Percentiles rank a stretch among this genome's conserved stretches.
Evolutionary conservation across 2,888 invertebrate genomes (phyloP).

Genomic region (Leptothorax acervorum): DNA sequence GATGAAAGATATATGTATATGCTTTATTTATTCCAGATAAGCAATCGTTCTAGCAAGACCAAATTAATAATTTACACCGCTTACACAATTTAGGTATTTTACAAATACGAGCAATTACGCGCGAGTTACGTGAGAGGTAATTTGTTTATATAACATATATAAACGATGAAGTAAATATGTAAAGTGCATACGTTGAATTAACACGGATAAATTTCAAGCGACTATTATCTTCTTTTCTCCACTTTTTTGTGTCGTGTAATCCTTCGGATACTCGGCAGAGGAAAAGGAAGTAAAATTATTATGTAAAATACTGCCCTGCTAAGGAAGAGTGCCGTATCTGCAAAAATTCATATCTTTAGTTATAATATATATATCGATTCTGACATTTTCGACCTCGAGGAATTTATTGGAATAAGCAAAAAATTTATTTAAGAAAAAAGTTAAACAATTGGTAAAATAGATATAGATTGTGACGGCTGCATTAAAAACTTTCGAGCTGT

Average conservation of each 20-base stretch:
- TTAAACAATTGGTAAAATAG: no score
- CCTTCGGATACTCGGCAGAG: no score
- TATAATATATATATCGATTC: no score
- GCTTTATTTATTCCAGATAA: slow-evolving; percentile 4
- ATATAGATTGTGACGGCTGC: no score
- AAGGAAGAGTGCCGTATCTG: no score
- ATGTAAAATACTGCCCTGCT: no score
- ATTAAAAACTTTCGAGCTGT: no score
- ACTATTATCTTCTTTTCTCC: not conserved
- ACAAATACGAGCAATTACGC: not conserved
- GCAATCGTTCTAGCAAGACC: not conserved
- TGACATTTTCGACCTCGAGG: no score
- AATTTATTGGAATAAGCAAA: no score
- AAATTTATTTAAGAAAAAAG: no score
- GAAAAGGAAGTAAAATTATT: no score
- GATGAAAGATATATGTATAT: not conserved
- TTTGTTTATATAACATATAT: not conserved
- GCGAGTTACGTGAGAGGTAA: not conserved
- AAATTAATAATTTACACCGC: slow-evolving; percentile 1
- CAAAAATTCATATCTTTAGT: no score
- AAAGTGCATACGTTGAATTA: not conserved
- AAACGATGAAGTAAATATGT: not conserved
- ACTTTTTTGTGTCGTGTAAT: not conserved
- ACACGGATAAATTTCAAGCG: not conserved
- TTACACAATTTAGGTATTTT: not conserved